phyloP scores from a whole-genome alignment of 2,113 vertebrate species.

The Trichechus manatus region DNA sequence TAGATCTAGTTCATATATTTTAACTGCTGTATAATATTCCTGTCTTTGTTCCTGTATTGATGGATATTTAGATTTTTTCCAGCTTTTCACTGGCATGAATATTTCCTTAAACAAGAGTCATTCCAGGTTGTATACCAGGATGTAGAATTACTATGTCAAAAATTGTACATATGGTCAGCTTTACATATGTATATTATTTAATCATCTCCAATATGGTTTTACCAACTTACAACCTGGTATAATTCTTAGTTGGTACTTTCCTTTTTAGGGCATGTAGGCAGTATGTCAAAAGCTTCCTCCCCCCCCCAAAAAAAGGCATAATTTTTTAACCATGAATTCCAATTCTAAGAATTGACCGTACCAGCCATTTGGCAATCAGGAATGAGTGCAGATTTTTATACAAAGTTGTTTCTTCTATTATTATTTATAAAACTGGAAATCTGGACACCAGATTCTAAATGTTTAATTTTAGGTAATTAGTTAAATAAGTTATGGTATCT shows the following conservation, averaged over 20 bases:
- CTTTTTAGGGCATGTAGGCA: neutral
- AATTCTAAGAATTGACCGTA: neutral
- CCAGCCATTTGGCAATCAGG: neutral
- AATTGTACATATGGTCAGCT: neutral
- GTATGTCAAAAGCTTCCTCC: neutral
- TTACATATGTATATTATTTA: neutral
- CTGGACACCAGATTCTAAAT: neutral
- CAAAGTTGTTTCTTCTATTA: neutral
- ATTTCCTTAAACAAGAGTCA: neutral
- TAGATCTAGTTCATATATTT: neutral
- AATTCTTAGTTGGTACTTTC: neutral
- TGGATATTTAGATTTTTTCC: neutral
- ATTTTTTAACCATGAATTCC: constrained; percentile 30
- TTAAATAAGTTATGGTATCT: neutral
- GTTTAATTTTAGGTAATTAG: neutral
- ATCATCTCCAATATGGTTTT: neutral
- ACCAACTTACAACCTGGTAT: neutral
- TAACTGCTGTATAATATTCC: neutral
- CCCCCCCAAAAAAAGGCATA: neutral
- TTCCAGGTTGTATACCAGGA: neutral
- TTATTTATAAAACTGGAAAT: constrained; percentile 19
- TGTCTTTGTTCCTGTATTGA: neutral
- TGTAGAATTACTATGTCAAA: neutral
- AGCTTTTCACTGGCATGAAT: neutral
- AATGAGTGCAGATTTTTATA: neutral